Percentiles rank a stretch among this genome's conserved stretches.
Conservation (phyloP, 2,888 invertebrate species). For the Entomobrya multifasciata region DNA sequence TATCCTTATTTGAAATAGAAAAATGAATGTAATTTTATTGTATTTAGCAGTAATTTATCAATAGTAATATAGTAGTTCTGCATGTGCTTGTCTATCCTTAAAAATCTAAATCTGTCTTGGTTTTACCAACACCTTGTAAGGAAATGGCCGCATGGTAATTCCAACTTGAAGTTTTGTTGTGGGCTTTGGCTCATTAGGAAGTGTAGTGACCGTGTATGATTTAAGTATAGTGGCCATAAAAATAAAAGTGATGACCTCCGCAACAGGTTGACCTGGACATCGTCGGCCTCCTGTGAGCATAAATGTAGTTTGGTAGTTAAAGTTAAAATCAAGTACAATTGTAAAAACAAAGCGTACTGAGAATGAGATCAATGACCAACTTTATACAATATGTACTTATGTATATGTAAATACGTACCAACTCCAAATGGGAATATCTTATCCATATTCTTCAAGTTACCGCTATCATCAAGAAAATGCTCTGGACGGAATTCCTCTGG, state of each 20-base stretch:
- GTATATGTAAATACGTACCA: neutral
- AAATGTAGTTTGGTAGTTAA: too few species aligned
- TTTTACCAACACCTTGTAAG: conserved; percentile 19
- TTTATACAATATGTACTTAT: too few species aligned
- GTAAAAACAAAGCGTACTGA: neutral
- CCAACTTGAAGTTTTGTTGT: conserved; percentile 16
- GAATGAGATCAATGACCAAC: too few species aligned
- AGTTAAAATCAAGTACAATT: too few species aligned
- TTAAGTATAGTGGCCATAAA: conserved; percentile 9
- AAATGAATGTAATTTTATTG: neutral
- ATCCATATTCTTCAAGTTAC: neutral
- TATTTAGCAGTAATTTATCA: neutral
- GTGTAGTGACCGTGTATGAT: conserved; percentile 6
- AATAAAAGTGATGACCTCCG: conserved; percentile 27
- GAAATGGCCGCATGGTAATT: conserved; percentile 22
- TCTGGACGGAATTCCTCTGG: neutral
- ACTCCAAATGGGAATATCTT: conserved; percentile 26
- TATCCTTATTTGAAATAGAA: conserved; percentile 42
- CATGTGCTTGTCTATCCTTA: too few species aligned
- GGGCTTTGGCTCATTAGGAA: neutral
- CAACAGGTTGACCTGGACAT: conserved; percentile 19
- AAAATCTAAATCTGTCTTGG: conserved; percentile 2
- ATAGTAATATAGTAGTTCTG: too few species aligned
- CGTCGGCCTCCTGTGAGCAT: neutral
- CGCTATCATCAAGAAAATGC: conserved; percentile 2